phyloP scores from a whole-genome alignment of 1,140 invertebrate genomes.

The Cydia amplana region DNA sequence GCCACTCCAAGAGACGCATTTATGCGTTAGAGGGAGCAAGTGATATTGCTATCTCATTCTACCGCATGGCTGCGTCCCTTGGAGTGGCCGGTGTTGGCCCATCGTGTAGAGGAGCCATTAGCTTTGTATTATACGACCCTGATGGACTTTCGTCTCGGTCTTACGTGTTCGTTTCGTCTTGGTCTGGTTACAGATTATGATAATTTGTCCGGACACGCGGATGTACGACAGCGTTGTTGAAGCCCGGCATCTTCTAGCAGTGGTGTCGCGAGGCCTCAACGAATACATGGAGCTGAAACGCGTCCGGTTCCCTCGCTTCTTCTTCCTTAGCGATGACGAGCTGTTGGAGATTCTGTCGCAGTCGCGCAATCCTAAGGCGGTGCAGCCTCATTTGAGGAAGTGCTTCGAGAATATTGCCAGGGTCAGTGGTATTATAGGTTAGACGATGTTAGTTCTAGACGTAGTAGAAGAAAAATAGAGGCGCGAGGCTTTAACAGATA shows the following conservation, averaged over 20 bases:
- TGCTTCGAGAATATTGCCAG: constrained; percentile 89
- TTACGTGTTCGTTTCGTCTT: too few relatives aligned
- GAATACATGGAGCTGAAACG: constrained; percentile 89
- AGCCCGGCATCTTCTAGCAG: constrained; percentile 83
- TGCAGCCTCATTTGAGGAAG: constrained; percentile 89
- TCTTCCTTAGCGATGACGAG: constrained; percentile 90
- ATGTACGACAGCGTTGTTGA: constrained; percentile 85
- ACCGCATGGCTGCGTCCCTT: too few relatives aligned
- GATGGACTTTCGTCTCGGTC: too few relatives aligned
- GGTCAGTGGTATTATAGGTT: constrained; percentile 60
- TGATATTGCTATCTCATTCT: too few relatives aligned
- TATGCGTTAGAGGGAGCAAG: too few relatives aligned
- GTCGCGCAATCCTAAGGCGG: constrained; percentile 85
- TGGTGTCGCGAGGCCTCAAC: constrained; percentile 86
- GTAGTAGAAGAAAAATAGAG: background rate
- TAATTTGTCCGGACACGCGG: constrained; percentile 80
- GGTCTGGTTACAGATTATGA: constrained; percentile 76
- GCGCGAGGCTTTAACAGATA: too few relatives aligned
- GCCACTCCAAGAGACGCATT: too few relatives aligned
- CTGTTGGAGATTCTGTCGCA: constrained; percentile 88
- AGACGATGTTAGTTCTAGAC: background rate
- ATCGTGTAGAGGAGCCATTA: too few relatives aligned
- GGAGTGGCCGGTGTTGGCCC: too few relatives aligned
- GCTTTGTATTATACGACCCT: too few relatives aligned
- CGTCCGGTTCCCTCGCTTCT: constrained; percentile 86